Base-by-base conservation (phyloP, 2,113 vertebrate genomes). In the Puma concolor region DNA sequence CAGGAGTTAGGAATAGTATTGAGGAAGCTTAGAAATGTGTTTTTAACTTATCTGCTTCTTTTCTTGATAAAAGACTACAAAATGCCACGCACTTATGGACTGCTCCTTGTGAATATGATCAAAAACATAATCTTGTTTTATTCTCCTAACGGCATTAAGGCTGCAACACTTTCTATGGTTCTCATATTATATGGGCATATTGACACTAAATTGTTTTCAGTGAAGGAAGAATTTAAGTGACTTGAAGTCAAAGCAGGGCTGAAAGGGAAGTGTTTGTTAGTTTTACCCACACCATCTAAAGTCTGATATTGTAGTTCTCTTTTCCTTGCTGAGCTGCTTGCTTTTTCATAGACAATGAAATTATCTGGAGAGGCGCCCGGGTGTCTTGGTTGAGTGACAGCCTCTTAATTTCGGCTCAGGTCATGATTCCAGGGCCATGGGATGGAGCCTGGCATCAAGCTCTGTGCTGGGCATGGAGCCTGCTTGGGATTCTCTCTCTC, bases 271-370 rank as follows among this genome's bases (percentile, higher is more conserved):
- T 76, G 3, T 16, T n/a, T 85, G n/a, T 38, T 60, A 29, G 38
- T 33, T 92, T 88, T 95, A 19, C 6, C 12, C n/a, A 41, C 21
- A 85, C 31, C 38, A 21, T 54, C 60, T 89, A 25, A 83, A 94
- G 38, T 5, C 13, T n/a, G 64, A 44, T 27, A 52, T 0, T 92
- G 11, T 14, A 29, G 3, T 50, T 81, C 7, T 38, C 33, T 25
- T 88, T 71, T 87, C 64, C 19, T 64, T 50, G 3, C 60, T 63
- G 16, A 91, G 16, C 17, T 91, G 3, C 83, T 82, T 67, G 12
- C 27, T 77, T 11, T 88, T 81, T 86, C 25, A 84, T 31, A 44
- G 69, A 54, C 97, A 97, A 93, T 84, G 7, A 94, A 87, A 69
- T 86, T 72, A 67, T 89, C 31, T 54, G 76, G 57, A 7, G 21